Percentiles rank a stretch among this genome's conserved stretches.
Evolutionary conservation across 2,797 vertebrate species (phyloP).

Genomic region (Ctenosaura bakeri): DNA sequence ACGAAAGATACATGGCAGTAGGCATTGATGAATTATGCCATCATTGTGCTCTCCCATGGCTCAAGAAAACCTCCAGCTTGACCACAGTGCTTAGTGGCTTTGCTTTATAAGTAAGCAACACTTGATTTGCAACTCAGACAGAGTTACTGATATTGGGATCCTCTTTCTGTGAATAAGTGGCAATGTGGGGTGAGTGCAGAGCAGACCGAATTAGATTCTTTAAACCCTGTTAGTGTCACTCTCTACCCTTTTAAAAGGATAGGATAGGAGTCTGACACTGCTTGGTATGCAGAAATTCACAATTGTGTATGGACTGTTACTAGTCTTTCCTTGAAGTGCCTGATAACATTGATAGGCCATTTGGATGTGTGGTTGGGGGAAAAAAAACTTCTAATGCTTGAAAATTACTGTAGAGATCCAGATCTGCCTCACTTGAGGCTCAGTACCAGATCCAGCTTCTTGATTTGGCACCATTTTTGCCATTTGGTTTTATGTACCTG

Average conservation of each 20-base stretch:
- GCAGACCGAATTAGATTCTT: constrained; percentile 65
- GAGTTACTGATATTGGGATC: constrained; percentile 65
- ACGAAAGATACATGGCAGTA: neutral
- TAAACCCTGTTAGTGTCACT: constrained; percentile 59
- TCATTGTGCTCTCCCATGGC: constrained; percentile 46
- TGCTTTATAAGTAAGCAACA: constrained; percentile 67
- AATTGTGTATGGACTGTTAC: constrained; percentile 72
- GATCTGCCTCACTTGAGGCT: constrained; percentile 52
- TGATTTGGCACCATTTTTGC: constrained; percentile 72
- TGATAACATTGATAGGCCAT: constrained; percentile 80
- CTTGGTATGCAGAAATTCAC: constrained; percentile 64
- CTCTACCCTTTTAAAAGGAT: constrained; percentile 34
- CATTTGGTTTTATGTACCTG: constrained; percentile 73
- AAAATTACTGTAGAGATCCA: constrained; percentile 73
- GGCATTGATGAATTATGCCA: neutral
- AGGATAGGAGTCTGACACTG: constrained; percentile 57
- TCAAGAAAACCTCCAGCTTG: constrained; percentile 62
- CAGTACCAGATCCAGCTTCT: constrained; percentile 65
- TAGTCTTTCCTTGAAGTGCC: constrained; percentile 84
- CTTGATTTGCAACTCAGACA: constrained; percentile 69
- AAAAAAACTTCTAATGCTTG: constrained; percentile 72
- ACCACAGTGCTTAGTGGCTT: constrained; percentile 70
- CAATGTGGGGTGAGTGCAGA: constrained; percentile 57
- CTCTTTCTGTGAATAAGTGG: constrained; percentile 65
- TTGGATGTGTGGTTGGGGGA: constrained; percentile 59